Percentiles rank a stretch among this genome's conserved stretches.
Conservation (phyloP, 2,888 invertebrate genomes). For the Odontocerum albicorne region DNA sequence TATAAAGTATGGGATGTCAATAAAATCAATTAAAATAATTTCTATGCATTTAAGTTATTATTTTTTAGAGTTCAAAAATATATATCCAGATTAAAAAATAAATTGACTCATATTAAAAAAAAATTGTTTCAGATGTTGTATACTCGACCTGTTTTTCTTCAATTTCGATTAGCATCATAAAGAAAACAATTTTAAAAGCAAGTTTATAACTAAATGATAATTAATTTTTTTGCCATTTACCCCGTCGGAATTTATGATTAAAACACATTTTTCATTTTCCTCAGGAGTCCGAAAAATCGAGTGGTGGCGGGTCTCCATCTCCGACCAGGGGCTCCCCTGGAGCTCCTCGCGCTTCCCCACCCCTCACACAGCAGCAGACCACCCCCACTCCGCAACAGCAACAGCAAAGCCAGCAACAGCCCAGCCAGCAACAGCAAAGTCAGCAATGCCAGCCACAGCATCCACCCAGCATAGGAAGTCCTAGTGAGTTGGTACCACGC, state of each 20-base stretch:
- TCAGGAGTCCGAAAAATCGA: constrained; percentile 66
- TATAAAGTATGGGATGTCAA: no score
- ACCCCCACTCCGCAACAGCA: constrained; percentile 5
- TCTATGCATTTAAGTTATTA: no score
- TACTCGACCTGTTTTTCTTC: no score
- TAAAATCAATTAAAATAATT: no score
- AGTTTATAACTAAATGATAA: constrained; percentile 24
- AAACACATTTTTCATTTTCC: constrained; percentile 34
- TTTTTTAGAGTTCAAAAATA: no score
- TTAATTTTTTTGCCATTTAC: no score
- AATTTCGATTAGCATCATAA: no score
- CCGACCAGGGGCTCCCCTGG: constrained; percentile 44
- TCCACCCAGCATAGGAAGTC: constrained; percentile 48
- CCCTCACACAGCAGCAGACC: constrained; percentile 3
- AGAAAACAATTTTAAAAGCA: no score
- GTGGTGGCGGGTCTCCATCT: constrained; percentile 64
- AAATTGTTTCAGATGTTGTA: no score
- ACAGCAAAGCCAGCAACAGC: constrained; percentile 1
- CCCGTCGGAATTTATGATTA: not conserved
- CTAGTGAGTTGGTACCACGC: constrained; percentile 60
- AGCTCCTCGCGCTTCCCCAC: constrained; percentile 38
- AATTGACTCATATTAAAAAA: no score
- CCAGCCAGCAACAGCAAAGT: constrained; percentile 1
- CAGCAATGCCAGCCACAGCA: not conserved
- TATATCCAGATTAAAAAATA: no score